phyloP scores from a whole-genome alignment of 2,888 invertebrate species.

The Protodeltote pygarga region DNA sequence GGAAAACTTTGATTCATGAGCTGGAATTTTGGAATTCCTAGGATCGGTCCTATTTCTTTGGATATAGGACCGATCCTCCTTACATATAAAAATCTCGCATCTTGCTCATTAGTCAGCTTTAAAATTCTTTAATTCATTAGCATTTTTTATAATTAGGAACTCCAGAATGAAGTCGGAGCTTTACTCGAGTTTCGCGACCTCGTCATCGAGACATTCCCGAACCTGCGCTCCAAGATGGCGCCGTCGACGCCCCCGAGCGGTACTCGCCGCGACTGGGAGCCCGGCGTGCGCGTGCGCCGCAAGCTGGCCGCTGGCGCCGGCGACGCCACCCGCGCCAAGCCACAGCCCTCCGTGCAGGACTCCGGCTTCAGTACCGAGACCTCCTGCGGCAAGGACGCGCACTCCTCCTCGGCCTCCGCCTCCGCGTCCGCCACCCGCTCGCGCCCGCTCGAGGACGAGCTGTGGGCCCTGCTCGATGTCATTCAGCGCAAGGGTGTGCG shows the following conservation, averaged over 20 bases:
- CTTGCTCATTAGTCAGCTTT: too few relatives aligned
- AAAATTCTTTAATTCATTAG: constrained; percentile 11
- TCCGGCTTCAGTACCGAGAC: constrained; percentile 97
- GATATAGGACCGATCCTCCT: too few relatives aligned
- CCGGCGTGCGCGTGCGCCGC: constrained; percentile 91
- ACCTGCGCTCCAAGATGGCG: constrained; percentile 95
- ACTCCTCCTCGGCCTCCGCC: constrained; percentile 87
- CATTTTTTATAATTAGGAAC: constrained; percentile 84
- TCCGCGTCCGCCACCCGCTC: constrained; percentile 86
- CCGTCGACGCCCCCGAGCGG: constrained; percentile 86
- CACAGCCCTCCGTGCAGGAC: constrained; percentile 90
- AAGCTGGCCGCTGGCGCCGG: constrained; percentile 81
- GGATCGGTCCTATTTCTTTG: too few relatives aligned
- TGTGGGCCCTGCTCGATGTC: constrained; percentile 94
- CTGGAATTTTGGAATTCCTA: too few relatives aligned
- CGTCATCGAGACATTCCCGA: constrained; percentile 97
- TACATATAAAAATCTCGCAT: too few relatives aligned
- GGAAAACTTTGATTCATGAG: too few relatives aligned
- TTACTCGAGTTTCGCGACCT: constrained; percentile 96
- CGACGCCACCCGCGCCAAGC: constrained; percentile 85
- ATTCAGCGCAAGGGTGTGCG: constrained; percentile 92
- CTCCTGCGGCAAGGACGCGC: constrained; percentile 93
- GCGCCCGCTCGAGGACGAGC: constrained; percentile 91
- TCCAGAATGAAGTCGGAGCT: constrained; percentile 97
- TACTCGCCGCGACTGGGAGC: constrained; percentile 91